Conservation (phyloP, 2,113 vertebrate genomes). For the Ptychochromis oligacanthus region DNA sequence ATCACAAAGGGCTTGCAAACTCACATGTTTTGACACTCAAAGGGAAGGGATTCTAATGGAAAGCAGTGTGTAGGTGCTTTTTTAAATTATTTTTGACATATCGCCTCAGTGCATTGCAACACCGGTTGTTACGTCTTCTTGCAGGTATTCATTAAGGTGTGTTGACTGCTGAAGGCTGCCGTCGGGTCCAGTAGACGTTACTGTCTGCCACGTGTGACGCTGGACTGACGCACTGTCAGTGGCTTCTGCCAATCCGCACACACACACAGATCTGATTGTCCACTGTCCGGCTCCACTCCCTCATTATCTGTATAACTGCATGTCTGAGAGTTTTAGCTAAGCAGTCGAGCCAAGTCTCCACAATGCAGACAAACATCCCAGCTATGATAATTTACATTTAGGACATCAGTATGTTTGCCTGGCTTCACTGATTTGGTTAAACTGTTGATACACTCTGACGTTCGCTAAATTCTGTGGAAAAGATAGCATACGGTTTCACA, state of each 20-base stretch:
- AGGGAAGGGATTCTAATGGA: conserved; percentile 39
- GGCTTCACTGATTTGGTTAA: conserved; percentile 33
- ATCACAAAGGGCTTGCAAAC: conserved; percentile 50
- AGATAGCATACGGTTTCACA: not conserved
- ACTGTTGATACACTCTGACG: conserved; percentile 14
- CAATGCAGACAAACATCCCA: conserved; percentile 64
- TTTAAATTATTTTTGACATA: conserved; percentile 14
- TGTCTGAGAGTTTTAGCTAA: conserved; percentile 69
- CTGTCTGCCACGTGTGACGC: conserved; percentile 25
- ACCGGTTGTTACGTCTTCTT: not conserved
- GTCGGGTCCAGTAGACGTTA: conserved; percentile 8
- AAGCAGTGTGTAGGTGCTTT: conserved; percentile 28
- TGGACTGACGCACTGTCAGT: conserved; percentile 30
- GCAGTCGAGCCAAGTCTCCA: conserved; percentile 36
- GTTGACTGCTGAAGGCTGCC: conserved; percentile 13
- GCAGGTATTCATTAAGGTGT: conserved; percentile 5
- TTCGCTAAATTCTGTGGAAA: conserved; percentile 20
- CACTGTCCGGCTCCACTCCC: conserved; percentile 63
- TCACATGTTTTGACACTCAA: conserved; percentile 34
- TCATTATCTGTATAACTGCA: conserved; percentile 72
- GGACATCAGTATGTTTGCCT: conserved; percentile 22
- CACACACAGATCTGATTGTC: conserved; percentile 70
- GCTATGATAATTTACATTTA: conserved; percentile 46
- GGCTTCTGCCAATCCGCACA: conserved; percentile 2
- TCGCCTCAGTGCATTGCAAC: not conserved